These are phyloP conservation scores for Neolamprologus cancellatus DNA, from an alignment of 2,113 vertebrate species.

Conservation along the genomic window DNA sequence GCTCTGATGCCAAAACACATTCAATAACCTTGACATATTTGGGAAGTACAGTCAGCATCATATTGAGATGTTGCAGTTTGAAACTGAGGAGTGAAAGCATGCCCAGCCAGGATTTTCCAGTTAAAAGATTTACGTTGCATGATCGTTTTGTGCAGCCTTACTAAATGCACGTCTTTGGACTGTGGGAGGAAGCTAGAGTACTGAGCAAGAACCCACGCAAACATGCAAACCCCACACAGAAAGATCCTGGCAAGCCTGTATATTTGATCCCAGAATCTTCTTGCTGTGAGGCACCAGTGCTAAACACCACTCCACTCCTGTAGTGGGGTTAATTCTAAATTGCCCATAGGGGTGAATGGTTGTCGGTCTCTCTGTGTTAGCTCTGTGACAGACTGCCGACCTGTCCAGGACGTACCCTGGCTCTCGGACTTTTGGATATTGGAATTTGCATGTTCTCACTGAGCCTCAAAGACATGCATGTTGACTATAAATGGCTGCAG, in stretches of 20 bases:
- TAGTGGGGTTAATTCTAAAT: neutral
- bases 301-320: neutral
- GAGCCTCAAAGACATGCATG: neutral
- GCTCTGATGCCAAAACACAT: neutral
- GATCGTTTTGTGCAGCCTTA: neutral
- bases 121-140: neutral
- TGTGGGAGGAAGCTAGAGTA: neutral
- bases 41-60: neutral
- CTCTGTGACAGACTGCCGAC: neutral
- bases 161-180: neutral
- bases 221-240: neutral
- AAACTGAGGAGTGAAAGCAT: neutral
- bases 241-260: neutral
- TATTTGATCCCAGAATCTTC: neutral
- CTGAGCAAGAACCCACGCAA: neutral
- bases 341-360: neutral
- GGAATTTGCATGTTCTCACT: neutral
- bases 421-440: neutral
- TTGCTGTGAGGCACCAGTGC: neutral
- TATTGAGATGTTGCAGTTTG: neutral
- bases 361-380: neutral
- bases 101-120: fast-evolving
- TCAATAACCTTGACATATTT: neutral
- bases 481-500: neutral
- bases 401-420: neutral